Evolutionary conservation across 2,888 invertebrate genomes (phyloP).

Genomic region (Parnassius smintheus): DNA sequence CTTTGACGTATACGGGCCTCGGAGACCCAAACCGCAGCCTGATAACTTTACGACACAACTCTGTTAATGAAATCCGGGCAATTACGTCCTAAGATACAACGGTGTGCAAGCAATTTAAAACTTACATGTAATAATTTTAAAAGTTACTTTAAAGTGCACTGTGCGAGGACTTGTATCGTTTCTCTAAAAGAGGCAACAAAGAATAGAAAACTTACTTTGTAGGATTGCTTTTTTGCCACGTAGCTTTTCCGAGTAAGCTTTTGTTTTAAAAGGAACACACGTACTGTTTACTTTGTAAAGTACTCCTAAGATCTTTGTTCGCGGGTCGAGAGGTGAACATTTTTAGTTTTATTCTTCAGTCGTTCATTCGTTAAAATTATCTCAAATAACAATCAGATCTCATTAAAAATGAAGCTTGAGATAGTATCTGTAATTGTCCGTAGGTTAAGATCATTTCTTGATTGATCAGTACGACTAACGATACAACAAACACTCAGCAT

Average conservation of each 20-base stretch:
- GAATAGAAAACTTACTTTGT: conserved; percentile 10
- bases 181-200: conserved; percentile 9
- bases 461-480: no score
- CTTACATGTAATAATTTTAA: neutral
- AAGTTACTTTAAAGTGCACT: neutral
- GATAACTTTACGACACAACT: conserved; percentile 15
- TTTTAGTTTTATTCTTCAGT: conserved; percentile 5
- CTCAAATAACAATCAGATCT: conserved; percentile 1
- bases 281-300: conserved; percentile 11
- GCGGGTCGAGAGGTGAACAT: neutral
- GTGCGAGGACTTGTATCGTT: neutral
- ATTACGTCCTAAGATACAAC: conserved; percentile 13
- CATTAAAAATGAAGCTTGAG: neutral
- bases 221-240: conserved; percentile 16
- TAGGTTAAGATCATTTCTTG: no score
- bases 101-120: conserved; percentile 3
- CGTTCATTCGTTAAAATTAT: conserved; percentile 9
- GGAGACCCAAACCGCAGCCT: conserved; percentile 7
- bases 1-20: conserved; percentile 22
- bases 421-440: no score
- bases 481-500: no score
- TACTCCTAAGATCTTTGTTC: conserved; percentile 11
- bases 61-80: conserved; percentile 24
- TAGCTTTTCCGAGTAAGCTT: neutral
- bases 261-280: conserved; percentile 2